phyloP scores from a whole-genome alignment of 2,797 vertebrate genomes.

The Vireo griseus region DNA sequence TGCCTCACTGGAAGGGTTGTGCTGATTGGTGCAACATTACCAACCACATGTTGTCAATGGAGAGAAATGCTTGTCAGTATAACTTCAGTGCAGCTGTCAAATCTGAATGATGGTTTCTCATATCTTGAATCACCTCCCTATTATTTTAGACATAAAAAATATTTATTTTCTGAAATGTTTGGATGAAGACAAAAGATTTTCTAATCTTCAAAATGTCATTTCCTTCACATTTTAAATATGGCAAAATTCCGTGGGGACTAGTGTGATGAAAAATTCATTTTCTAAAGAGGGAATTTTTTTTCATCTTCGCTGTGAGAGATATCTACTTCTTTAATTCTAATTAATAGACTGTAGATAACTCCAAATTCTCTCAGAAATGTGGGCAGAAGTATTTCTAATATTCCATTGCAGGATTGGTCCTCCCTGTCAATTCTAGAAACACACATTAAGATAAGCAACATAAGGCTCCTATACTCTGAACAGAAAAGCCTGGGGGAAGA shows the following conservation, averaged over 20 bases:
- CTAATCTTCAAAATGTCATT: background rate
- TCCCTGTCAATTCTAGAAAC: background rate
- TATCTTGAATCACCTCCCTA: background rate
- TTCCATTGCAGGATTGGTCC: background rate
- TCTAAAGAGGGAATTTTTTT: background rate
- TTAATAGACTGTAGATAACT: background rate
- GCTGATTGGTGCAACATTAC: fast-evolving
- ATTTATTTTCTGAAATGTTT: background rate
- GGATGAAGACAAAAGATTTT: background rate
- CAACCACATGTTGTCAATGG: background rate
- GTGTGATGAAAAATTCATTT: background rate
- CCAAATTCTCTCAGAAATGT: background rate
- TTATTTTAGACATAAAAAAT: background rate
- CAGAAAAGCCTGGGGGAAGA: background rate
- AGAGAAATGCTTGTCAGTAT: background rate
- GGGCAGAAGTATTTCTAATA: background rate
- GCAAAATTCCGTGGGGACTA: background rate
- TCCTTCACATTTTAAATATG: fast-evolving
- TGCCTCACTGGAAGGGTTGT: background rate
- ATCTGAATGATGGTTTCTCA: background rate
- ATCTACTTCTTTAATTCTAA: background rate
- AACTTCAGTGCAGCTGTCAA: background rate
- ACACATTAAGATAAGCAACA: background rate
- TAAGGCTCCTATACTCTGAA: background rate
- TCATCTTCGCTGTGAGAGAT: background rate